phyloP scores from a whole-genome alignment of 1,140 invertebrate species.

The Choristoneura fumiferana region DNA sequence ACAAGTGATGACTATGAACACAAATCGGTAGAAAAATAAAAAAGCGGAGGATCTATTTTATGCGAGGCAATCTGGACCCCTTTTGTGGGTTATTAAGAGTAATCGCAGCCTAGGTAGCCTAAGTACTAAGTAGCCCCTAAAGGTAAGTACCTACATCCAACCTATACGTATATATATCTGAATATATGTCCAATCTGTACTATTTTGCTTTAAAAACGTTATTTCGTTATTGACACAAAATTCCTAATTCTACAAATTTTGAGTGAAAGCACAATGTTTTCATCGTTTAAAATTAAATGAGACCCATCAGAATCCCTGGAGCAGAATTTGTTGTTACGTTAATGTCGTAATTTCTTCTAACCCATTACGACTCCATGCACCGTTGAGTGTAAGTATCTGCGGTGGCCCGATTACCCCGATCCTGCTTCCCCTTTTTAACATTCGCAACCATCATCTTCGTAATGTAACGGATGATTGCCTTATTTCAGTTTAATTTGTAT shows the following conservation, averaged over 20 bases:
- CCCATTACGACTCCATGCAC: slow-evolving; percentile 15
- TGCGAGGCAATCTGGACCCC: too few species aligned
- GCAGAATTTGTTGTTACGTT: slow-evolving; percentile 2
- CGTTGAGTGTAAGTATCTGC: slow-evolving; percentile 11
- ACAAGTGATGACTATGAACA: too few species aligned
- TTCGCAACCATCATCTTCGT: background rate
- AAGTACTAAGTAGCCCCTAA: too few species aligned
- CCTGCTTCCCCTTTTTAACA: slow-evolving; percentile 7
- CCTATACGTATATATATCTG: too few species aligned
- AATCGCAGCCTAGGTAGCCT: too few species aligned
- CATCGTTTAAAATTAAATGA: slow-evolving; percentile 14
- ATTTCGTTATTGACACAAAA: too few species aligned
- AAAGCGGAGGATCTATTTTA: too few species aligned
- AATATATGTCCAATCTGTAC: too few species aligned
- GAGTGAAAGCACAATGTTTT: background rate
- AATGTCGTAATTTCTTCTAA: slow-evolving; percentile 10
- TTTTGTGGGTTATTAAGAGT: too few species aligned
- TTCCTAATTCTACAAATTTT: slow-evolving; percentile 20
- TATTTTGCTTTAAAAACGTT: too few species aligned
- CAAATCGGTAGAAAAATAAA: too few species aligned
- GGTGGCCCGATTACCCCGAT: background rate
- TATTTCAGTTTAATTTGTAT: slow-evolving; percentile 1
- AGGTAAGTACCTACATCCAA: too few species aligned
- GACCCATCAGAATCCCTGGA: background rate
- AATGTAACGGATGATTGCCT: slow-evolving; percentile 7